Conservation (phyloP, 2,113 vertebrate genomes). For the Crotalus horridus region DNA sequence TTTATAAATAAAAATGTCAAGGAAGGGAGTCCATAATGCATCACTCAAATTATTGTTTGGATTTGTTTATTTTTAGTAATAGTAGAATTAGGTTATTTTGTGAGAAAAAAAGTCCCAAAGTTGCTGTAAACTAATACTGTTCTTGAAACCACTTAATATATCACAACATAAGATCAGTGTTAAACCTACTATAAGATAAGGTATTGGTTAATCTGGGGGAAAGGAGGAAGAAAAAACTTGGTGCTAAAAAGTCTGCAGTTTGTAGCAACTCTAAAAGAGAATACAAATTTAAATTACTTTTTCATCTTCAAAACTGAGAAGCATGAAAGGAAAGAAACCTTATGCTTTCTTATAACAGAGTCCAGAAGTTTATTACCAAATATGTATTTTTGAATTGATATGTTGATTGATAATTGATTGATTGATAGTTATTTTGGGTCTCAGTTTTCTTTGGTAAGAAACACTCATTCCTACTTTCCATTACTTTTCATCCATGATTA, state of each 20-base stretch:
- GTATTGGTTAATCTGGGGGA: neutral
- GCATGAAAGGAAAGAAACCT: neutral
- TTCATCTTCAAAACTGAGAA: neutral
- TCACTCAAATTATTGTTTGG: neutral
- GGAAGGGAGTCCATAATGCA: neutral
- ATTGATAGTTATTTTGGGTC: neutral
- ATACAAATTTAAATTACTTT: neutral
- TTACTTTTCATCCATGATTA: neutral
- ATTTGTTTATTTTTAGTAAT: neutral
- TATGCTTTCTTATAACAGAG: neutral
- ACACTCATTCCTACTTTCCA: neutral
- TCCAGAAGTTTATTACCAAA: neutral
- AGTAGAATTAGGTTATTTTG: neutral
- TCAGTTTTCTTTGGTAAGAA: neutral
- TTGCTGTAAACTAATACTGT: neutral
- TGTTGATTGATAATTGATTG: neutral
- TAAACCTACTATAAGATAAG: neutral
- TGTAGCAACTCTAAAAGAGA: neutral
- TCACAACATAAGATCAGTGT: neutral
- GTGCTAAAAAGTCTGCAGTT: neutral
- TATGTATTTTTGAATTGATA: neutral
- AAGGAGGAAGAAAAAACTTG: neutral
- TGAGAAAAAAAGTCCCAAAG: neutral
- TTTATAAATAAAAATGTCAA: conserved; percentile 5
- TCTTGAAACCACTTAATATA: neutral